phyloP scores from a whole-genome alignment of 2,888 invertebrate species.

The Reticulitermes lucifugus region DNA sequence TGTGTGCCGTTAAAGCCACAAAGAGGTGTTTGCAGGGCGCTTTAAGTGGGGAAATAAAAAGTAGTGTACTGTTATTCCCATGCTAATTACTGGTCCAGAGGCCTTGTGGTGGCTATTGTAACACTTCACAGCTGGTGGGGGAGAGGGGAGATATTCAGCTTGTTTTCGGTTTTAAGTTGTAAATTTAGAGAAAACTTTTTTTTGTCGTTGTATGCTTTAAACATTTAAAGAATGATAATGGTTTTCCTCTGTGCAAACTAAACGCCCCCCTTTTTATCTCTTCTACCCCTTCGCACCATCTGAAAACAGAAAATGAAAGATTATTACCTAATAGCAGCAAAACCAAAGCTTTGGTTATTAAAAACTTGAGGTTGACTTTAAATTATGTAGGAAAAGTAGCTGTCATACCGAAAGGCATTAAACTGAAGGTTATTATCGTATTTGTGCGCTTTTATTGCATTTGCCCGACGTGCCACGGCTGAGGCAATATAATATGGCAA shows the following conservation, averaged over 20 bases:
- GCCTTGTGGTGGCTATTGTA: neutral
- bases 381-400: neutral
- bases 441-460: too few species aligned
- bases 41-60: slow-evolving; percentile 16
- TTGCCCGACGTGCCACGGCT: too few species aligned
- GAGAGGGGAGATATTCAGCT: slow-evolving; percentile 10
- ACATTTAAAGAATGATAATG: slow-evolving; percentile 26
- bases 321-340: neutral
- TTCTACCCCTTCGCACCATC: neutral
- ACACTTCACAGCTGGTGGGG: neutral
- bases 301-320: neutral
- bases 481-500: too few species aligned
- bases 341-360: neutral
- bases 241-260: neutral
- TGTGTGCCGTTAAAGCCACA: slow-evolving; percentile 14
- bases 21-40: neutral
- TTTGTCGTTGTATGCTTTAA: neutral
- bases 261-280: neutral
- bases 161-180: slow-evolving; percentile 20
- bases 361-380: neutral
- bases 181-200: slow-evolving; percentile 6
- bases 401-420: neutral
- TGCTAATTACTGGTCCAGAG: slow-evolving; percentile 29
- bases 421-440: neutral
- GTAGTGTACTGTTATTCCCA: neutral